phyloP scores from a whole-genome alignment of 1,140 invertebrate species.

The Monochamus saltuarius region DNA sequence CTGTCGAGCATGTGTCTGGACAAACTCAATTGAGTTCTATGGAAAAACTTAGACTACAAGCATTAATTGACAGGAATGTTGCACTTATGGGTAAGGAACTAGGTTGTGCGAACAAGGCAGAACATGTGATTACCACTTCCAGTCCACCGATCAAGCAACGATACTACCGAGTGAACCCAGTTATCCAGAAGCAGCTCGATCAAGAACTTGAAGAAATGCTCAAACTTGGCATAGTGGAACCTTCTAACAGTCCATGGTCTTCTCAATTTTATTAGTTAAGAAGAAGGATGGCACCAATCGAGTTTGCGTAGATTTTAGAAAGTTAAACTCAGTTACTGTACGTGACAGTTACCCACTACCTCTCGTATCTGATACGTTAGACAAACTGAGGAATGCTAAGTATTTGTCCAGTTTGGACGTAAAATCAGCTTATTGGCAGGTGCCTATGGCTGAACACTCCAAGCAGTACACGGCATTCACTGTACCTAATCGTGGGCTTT shows the following conservation, averaged over 20 bases:
- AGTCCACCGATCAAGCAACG: slow-evolving; percentile 35
- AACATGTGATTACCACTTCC: slow-evolving; percentile 6
- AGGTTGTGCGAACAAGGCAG: not conserved
- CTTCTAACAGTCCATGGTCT: too few relatives aligned
- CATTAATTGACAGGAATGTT: slow-evolving; percentile 3
- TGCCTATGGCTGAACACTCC: slow-evolving; percentile 34
- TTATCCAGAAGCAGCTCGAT: slow-evolving; percentile 25
- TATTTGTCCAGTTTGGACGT: too few relatives aligned
- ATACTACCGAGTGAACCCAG: slow-evolving; percentile 32
- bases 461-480: slow-evolving; percentile 53
- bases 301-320: slow-evolving; percentile 27
- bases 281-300: slow-evolving; percentile 24
- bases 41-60: not conserved
- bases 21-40: not conserved
- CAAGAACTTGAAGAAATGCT: too few relatives aligned
- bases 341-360: slow-evolving; percentile 35
- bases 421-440: too few relatives aligned
- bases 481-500: slow-evolving; percentile 48
- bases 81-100: slow-evolving; percentile 3
- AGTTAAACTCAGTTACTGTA: slow-evolving; percentile 25
- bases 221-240: too few relatives aligned
- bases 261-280: too few relatives aligned
- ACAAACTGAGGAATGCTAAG: too few relatives aligned
- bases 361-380: slow-evolving; percentile 30
- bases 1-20: slow-evolving; percentile 31